Percentiles rank a stretch among this genome's conserved stretches.
phyloP scores from a whole-genome alignment of 2,797 vertebrate genomes.

The Enteromius fasciolatus region DNA sequence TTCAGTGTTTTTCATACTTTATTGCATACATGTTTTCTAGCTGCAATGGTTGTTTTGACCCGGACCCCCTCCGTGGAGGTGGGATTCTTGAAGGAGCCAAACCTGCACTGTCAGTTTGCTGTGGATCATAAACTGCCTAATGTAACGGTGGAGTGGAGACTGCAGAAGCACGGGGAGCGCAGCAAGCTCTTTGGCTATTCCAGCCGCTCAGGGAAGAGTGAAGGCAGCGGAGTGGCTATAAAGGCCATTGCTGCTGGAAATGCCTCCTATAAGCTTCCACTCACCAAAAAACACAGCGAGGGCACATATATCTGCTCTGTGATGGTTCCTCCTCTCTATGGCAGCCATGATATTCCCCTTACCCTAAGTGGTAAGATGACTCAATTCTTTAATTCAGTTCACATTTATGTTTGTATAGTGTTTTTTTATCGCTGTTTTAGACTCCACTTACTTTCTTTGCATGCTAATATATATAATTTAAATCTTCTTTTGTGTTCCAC shows the following conservation, averaged over 20 bases:
- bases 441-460: neutral
- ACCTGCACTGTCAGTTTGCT: conserved; percentile 76
- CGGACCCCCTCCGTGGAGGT: conserved; percentile 66
- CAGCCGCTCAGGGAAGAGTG: conserved; percentile 53
- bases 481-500: neutral
- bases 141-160: conserved; percentile 67
- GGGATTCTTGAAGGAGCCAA: conserved; percentile 64
- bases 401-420: neutral
- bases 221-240: conserved; percentile 61
- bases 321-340: conserved; percentile 67
- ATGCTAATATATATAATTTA: neutral
- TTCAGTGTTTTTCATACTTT: neutral
- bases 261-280: conserved; percentile 69
- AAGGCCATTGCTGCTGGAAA: conserved; percentile 69
- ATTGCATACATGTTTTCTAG: conserved; percentile 59
- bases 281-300: conserved; percentile 64
- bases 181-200: conserved; percentile 63
- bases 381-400: neutral
- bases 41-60: conserved; percentile 72
- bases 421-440: neutral
- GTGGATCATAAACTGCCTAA: conserved; percentile 71
- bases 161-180: conserved; percentile 63
- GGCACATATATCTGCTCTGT: conserved; percentile 74
- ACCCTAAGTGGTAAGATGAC: conserved; percentile 71
- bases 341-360: conserved; percentile 67